Conservation (phyloP, 2,797 vertebrate species). For the Lepilemur septentrionalis region DNA sequence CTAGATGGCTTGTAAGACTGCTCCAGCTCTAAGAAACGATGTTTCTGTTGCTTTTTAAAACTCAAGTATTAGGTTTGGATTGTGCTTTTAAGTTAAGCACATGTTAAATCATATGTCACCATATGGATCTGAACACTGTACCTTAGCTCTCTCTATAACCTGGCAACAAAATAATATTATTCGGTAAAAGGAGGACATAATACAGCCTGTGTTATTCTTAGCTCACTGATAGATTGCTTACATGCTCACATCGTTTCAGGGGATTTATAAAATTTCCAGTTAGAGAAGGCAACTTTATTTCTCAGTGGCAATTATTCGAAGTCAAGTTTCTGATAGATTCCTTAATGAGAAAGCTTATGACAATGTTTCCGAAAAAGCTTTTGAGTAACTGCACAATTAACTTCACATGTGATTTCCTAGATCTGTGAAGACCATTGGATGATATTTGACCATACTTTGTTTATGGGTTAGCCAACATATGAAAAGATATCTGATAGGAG, state of each 20-base stretch:
- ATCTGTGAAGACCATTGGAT: neutral
- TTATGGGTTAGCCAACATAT: neutral
- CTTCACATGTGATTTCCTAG: neutral
- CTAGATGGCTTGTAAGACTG: neutral
- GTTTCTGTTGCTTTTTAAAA: slow-evolving; percentile 26
- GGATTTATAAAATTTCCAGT: neutral
- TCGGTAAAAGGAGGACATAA: neutral
- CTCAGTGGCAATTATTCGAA: neutral
- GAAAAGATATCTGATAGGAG: neutral
- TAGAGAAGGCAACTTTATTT: neutral
- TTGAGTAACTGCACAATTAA: neutral
- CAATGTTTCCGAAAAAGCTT: neutral
- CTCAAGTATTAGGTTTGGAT: neutral
- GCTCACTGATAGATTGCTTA: neutral
- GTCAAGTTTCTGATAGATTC: neutral
- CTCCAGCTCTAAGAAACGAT: neutral
- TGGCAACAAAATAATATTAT: neutral
- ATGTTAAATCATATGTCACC: neutral
- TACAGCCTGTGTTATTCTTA: neutral
- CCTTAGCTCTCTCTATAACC: neutral
- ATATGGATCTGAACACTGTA: neutral
- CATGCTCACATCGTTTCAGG: neutral
- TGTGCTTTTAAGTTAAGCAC: neutral
- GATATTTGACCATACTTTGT: neutral
- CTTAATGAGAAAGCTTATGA: neutral